Conservation (phyloP, 2,888 invertebrate species). For the Orthosia incerta region DNA sequence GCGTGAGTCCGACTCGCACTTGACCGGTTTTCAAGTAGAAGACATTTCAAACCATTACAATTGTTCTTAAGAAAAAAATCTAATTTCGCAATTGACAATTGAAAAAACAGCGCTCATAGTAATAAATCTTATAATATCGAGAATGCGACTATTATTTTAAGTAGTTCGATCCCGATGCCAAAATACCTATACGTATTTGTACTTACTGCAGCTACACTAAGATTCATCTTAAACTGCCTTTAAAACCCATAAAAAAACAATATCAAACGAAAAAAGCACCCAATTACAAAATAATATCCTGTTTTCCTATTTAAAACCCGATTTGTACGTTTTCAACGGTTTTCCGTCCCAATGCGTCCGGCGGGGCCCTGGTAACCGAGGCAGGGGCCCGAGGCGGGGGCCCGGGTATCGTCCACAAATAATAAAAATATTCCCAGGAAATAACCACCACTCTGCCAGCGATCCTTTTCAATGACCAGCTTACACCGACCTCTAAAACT, state of each 20-base stretch:
- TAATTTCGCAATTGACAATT: too few species aligned
- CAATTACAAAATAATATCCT: conserved; percentile 51
- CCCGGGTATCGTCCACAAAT: conserved; percentile 52
- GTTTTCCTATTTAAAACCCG: conserved; percentile 42
- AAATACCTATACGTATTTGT: neutral
- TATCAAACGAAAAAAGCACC: conserved; percentile 29
- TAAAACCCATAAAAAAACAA: conserved; percentile 18
- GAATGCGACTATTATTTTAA: neutral
- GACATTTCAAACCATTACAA: too few species aligned
- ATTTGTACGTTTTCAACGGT: conserved; percentile 57
- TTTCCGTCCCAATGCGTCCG: conserved; percentile 48
- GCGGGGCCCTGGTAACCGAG: neutral
- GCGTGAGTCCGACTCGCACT: too few species aligned
- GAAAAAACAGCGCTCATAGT: too few species aligned
- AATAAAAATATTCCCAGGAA: conserved; percentile 64
- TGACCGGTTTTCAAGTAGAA: too few species aligned
- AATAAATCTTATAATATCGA: too few species aligned
- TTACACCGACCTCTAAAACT: conserved; percentile 3
- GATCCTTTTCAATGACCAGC: conserved; percentile 44
- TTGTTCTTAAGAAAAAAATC: too few species aligned
- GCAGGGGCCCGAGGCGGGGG: neutral
- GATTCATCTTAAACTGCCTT: neutral
- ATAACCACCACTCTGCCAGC: conserved; percentile 49
- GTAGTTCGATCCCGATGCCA: neutral
- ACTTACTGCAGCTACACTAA: neutral